Conservation (phyloP, 2,113 vertebrate genomes). For the Oncorhynchus tshawytscha region DNA sequence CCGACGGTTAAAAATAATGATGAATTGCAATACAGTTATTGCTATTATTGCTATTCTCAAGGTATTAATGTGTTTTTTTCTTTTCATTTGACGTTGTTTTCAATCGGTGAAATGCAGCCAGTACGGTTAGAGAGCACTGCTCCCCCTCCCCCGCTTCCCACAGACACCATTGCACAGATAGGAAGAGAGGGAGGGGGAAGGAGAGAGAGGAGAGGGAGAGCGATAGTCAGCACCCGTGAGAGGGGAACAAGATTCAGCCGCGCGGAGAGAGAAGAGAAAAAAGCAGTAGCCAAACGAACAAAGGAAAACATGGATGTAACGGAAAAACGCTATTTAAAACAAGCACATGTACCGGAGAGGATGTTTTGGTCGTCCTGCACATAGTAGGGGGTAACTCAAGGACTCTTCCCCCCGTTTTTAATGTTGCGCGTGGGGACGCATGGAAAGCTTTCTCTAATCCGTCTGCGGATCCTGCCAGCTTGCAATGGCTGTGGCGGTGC, state of each 20-base stretch:
- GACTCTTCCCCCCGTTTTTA: slow-evolving; percentile 54
- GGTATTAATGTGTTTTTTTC: slow-evolving; percentile 11
- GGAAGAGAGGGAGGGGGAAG: slow-evolving; percentile 45
- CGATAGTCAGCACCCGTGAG: slow-evolving; percentile 58
- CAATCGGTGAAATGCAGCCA: slow-evolving; percentile 67
- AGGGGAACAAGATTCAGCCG: slow-evolving; percentile 55
- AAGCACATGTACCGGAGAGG: slow-evolving; percentile 36
- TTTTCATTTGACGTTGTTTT: slow-evolving; percentile 40
- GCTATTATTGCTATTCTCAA: slow-evolving; percentile 1
- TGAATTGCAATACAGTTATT: neutral
- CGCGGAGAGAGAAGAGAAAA: slow-evolving; percentile 49
- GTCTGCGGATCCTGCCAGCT: slow-evolving; percentile 66
- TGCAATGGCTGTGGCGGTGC: slow-evolving; percentile 75
- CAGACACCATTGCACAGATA: slow-evolving; percentile 59
- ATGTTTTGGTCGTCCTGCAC: slow-evolving; percentile 60
- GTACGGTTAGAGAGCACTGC: slow-evolving; percentile 51
- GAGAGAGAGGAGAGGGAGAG: slow-evolving; percentile 23
- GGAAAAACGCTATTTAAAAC: slow-evolving; percentile 30
- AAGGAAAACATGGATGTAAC: slow-evolving; percentile 68
- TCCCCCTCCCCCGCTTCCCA: slow-evolving; percentile 71
- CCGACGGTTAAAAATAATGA: neutral
- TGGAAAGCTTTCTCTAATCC: slow-evolving; percentile 66
- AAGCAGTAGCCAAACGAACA: slow-evolving; percentile 44
- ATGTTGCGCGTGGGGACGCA: slow-evolving; percentile 66
- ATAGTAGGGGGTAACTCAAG: slow-evolving; percentile 54